Evolutionary conservation across 2,113 vertebrate species (phyloP), one percentile per base, ranked within the genome.

Genomic region (Columba janthina): DNA sequence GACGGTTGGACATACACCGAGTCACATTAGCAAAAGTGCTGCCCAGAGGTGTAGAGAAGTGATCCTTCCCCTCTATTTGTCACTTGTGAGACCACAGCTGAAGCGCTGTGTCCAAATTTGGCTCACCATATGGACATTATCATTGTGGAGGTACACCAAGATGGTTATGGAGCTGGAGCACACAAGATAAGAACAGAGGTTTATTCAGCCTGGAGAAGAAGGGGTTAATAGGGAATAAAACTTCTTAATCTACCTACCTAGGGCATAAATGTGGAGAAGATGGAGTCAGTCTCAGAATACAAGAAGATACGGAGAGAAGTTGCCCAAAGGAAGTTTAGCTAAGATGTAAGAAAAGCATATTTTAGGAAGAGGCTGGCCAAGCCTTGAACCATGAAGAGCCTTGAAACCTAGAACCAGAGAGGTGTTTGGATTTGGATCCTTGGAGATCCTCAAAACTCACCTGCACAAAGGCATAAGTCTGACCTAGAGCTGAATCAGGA

Each of bases 31-130:
- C 15, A 66, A 4, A 62, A 51, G 7, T 26, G 21, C 3, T 54
- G n/a, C 17, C 46, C 44, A 40, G 65, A 58, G 28, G 51, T 15
- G 1, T 0, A 74, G 11, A 25, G 22, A 50, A 64, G 64, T 7
- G 17, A 40, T 42, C 9, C 10, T 34, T 75, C 11, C 15, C 4
- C 13, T 62, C n/a, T 29, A 0, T 12, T 50, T 2, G 3, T 25
- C 22, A 50, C 12, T 25, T 46, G 5, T 60, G 57, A 85, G 46
- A 66, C 32, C n/a, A 58, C 11, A 34, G 65, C 36, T 80, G 60
- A 51, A 62, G 60, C 1, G 1, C 28, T 24, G 38, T 51, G 70
- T 32, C 57, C 54, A 75, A 1, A 18, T 0, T 56, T 54, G 34
- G 42, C 29, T 62, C 34, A 85, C 72, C 54, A 76, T 34, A 11